These are phyloP conservation scores for Endomychus coccineus DNA, from an alignment of 2,888 invertebrate genomes.

Conservation along the genomic window DNA sequence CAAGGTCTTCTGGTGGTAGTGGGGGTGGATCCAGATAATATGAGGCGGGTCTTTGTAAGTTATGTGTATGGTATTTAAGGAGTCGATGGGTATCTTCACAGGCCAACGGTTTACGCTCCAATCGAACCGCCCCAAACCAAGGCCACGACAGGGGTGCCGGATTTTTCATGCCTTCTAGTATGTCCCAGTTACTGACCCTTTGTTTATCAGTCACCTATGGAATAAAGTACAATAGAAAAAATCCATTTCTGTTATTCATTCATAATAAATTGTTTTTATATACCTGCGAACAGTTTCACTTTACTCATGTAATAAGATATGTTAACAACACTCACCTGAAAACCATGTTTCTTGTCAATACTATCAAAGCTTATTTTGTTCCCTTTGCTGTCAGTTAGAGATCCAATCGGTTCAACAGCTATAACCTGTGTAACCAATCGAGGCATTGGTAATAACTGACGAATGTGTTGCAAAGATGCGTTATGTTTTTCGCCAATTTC, in stretches of 20 bases:
- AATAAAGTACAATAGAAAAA: conserved; percentile 17
- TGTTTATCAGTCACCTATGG: conserved; percentile 89
- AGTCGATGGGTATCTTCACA: conserved; percentile 88
- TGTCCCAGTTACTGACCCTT: conserved; percentile 90
- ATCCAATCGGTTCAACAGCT: conserved; percentile 85
- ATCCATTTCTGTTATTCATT: too few species aligned
- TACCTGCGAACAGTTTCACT: too few species aligned
- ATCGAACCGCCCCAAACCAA: conserved; percentile 90
- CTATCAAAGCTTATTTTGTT: conserved; percentile 91
- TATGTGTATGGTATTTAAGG: conserved; percentile 86
- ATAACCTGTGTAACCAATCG: conserved; percentile 88
- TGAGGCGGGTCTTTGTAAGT: conserved; percentile 72
- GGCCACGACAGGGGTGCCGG: conserved; percentile 94
- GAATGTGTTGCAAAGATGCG: conserved; percentile 72
- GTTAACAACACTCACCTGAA: conserved; percentile 31
- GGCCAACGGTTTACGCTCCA: conserved; percentile 85
- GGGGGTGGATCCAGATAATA: conserved; percentile 88
- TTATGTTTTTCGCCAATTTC: conserved; percentile 82
- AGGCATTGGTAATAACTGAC: conserved; percentile 84
- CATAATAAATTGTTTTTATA: too few species aligned
- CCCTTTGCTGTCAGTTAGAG: conserved; percentile 85
- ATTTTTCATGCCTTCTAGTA: conserved; percentile 91
- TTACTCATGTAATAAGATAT: too few species aligned
- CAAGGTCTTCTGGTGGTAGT: conserved; percentile 83
- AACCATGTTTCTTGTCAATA: conserved; percentile 85